Evolutionary conservation across 2,888 invertebrate species (phyloP).

Genomic region (Watsonalla cultraria): DNA sequence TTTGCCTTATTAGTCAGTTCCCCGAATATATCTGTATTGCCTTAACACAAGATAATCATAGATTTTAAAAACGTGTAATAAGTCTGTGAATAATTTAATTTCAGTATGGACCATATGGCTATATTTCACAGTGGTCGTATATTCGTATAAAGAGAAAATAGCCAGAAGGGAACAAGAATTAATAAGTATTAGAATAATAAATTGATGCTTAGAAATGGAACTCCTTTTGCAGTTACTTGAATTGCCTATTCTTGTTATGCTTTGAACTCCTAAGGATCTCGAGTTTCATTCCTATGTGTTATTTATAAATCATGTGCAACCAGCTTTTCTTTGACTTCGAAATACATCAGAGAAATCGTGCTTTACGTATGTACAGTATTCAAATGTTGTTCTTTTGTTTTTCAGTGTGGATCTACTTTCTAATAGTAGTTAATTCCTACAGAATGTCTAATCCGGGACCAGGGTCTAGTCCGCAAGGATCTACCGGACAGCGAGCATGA

Average conservation of each 20-base stretch:
- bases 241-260: too few species aligned
- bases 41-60: too few species aligned
- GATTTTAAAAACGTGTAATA: slow-evolving; percentile 4
- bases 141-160: slow-evolving; percentile 13
- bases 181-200: neutral
- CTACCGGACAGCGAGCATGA: neutral
- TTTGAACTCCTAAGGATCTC: neutral
- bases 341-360: neutral
- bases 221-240: neutral
- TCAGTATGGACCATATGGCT: slow-evolving; percentile 33
- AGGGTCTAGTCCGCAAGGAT: neutral
- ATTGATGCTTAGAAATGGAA: neutral
- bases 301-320: too few species aligned
- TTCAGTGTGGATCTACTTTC: slow-evolving; percentile 60
- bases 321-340: too few species aligned
- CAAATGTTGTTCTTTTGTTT: slow-evolving; percentile 23
- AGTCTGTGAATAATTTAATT: slow-evolving; percentile 18
- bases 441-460: slow-evolving; percentile 15
- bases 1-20: too few species aligned
- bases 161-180: neutral
- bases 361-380: neutral
- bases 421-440: slow-evolving; percentile 53
- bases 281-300: too few species aligned
- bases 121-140: slow-evolving; percentile 27
- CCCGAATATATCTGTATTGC: too few species aligned